Percentiles rank a stretch among this genome's conserved stretches.
phyloP scores from a whole-genome alignment of 2,797 vertebrate species.

The Acropternis orthonyx region DNA sequence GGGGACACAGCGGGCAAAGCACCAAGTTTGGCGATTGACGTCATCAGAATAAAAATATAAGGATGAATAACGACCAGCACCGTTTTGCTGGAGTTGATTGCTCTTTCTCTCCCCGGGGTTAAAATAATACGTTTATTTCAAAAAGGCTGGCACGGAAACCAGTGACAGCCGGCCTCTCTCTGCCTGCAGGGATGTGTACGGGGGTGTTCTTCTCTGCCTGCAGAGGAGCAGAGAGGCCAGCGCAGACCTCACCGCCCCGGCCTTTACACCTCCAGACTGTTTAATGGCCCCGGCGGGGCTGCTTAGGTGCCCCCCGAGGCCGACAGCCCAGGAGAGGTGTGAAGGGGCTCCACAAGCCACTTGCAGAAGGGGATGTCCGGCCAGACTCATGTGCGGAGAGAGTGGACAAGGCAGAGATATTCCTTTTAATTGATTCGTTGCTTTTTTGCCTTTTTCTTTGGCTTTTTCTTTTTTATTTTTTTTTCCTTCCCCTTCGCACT shows the following conservation, averaged over 20 bases:
- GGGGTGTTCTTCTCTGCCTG: background rate
- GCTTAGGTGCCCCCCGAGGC: background rate
- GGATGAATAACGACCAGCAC: background rate
- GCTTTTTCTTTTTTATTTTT: too few species aligned
- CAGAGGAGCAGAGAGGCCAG: background rate
- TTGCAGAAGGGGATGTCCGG: background rate
- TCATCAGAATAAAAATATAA: background rate
- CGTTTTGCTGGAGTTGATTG: background rate
- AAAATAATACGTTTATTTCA: background rate
- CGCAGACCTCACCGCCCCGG: background rate
- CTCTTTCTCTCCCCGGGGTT: background rate
- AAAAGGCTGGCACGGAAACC: background rate
- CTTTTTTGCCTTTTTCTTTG: constrained; percentile 4
- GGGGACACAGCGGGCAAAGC: background rate
- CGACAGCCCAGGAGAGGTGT: background rate
- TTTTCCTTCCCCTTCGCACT: background rate
- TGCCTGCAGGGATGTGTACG: background rate
- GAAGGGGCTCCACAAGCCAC: background rate
- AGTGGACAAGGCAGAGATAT: background rate
- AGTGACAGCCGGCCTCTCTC: background rate
- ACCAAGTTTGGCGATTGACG: background rate
- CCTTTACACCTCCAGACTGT: background rate
- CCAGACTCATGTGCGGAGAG: background rate
- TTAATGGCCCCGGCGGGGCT: background rate
- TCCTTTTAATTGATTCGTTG: background rate